Conservation (phyloP, 2,113 vertebrate species). For the Anoura caudifer region DNA sequence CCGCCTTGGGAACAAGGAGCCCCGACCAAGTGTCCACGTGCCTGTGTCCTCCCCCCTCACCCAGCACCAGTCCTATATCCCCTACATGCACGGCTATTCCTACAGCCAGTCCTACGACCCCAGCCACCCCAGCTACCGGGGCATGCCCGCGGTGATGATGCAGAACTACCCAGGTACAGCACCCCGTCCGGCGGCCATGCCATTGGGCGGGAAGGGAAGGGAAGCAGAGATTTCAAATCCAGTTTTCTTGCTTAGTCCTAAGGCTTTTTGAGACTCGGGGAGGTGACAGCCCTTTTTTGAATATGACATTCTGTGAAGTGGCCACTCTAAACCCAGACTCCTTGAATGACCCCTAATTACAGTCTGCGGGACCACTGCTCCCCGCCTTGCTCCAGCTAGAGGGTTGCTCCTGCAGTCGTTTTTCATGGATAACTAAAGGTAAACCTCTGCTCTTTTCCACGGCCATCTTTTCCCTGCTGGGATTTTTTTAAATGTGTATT, state of each 20-base stretch:
- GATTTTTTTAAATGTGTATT: not conserved
- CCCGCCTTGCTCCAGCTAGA: not conserved
- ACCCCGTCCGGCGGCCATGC: not conserved
- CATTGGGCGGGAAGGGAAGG: not conserved
- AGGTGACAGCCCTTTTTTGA: not conserved
- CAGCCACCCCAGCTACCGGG: constrained; percentile 95
- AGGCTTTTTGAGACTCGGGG: not conserved
- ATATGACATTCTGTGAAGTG: not conserved
- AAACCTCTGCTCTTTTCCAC: not conserved
- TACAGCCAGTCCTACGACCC: constrained; percentile 98
- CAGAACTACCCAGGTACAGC: constrained; percentile 97
- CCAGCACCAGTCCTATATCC: constrained; percentile 98
- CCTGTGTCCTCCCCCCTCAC: constrained; percentile 94
- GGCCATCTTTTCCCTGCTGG: not conserved
- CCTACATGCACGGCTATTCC: constrained; percentile 98
- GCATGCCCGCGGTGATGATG: constrained; percentile 99
- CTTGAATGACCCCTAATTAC: not conserved
- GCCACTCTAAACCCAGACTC: not conserved
- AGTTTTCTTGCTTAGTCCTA: not conserved
- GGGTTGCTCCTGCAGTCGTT: not conserved
- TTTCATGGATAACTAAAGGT: not conserved
- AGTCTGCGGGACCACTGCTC: not conserved
- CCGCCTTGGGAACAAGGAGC: constrained; percentile 91
- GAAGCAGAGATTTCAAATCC: not conserved
- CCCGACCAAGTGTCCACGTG: constrained; percentile 92